Evolutionary conservation across 2,113 vertebrate genomes (phyloP), one percentile per base, ranked within the genome.

Genomic region (Sisor rabdophorus): DNA sequence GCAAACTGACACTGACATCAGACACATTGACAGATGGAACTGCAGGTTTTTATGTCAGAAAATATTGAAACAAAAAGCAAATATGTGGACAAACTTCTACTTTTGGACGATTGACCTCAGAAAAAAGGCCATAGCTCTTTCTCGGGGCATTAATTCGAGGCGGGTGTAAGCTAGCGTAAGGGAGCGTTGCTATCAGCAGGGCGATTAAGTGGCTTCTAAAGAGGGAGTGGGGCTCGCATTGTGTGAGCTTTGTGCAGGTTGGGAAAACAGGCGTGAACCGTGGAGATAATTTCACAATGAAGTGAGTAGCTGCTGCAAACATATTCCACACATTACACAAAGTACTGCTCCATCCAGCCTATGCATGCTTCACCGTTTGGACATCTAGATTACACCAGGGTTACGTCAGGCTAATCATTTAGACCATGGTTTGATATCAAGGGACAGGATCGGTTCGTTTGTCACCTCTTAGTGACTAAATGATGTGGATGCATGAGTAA

Each of bases 121-220:
- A 47, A 36, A 54, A 26, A 28, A 7, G 28, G 36, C 19, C 1
- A 0, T 11, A 1, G 1, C 32, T 30, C 22, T 59, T 60, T 48
- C 40, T 58, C 3, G 12, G 64, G 17, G 16, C 15, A 9, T 59
- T 28, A 65, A n/a, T 56, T 40, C 54, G 32, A 8, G 19, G 22
- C 11, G 69, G 63, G 59, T 54, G 28, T 52, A 30, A 52, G 26
- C 16, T 52, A 52, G 16, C 40, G 40, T 44, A 78, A 71, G 81
- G 80, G 80, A 80, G 65, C 69, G 79, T 75, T 67, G 32, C 32
- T 59, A 77, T 75, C 68, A 70, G 67, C 13, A 19, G 70, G 65
- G 60, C 54, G 71, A 81, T 85, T 85, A 85, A 85, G 78, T 74
- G 59, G 73, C 71, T 75, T 78, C 59, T 76, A 53, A 73, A 81